phyloP scores from a whole-genome alignment of 2,797 vertebrate species.

The Pyrrhura leucotis region DNA sequence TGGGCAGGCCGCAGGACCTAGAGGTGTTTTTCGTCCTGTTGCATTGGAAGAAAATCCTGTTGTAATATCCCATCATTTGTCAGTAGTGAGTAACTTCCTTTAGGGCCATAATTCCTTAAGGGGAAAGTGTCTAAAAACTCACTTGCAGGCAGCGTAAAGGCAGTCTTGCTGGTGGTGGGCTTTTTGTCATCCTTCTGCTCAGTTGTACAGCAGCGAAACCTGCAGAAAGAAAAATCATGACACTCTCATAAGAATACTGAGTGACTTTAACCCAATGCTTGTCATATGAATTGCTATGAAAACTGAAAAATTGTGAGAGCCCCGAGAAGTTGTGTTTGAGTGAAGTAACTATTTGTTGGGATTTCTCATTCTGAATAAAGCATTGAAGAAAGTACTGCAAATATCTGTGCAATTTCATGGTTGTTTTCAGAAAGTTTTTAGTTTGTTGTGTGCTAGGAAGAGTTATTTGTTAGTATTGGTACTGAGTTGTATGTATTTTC shows the following conservation, averaged over 20 bases:
- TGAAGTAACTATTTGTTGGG: neutral
- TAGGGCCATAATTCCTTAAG: neutral
- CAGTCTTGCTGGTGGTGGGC: slow-evolving; percentile 72
- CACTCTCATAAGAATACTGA: neutral
- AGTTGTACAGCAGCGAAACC: slow-evolving; percentile 69
- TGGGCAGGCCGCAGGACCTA: neutral
- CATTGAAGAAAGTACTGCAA: neutral
- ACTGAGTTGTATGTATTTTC: neutral
- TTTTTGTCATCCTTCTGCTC: slow-evolving; percentile 72
- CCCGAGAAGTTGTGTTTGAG: neutral
- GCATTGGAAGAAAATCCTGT: neutral
- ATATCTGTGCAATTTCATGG: neutral
- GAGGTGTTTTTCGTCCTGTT: neutral
- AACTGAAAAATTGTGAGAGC: neutral
- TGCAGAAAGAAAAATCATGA: neutral
- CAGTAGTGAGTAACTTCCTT: neutral
- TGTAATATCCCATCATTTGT: neutral
- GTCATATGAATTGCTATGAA: neutral
- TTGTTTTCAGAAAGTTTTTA: neutral
- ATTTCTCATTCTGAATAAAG: neutral
- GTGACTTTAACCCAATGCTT: neutral
- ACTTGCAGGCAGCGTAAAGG: slow-evolving; percentile 75
- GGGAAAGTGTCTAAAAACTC: slow-evolving; percentile 16
- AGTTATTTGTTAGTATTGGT: neutral
- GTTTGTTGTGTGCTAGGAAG: neutral